Percentiles rank a stretch among this genome's conserved stretches.
Conservation (phyloP, 2,888 invertebrate species). For the Ametastegia equiseti region DNA sequence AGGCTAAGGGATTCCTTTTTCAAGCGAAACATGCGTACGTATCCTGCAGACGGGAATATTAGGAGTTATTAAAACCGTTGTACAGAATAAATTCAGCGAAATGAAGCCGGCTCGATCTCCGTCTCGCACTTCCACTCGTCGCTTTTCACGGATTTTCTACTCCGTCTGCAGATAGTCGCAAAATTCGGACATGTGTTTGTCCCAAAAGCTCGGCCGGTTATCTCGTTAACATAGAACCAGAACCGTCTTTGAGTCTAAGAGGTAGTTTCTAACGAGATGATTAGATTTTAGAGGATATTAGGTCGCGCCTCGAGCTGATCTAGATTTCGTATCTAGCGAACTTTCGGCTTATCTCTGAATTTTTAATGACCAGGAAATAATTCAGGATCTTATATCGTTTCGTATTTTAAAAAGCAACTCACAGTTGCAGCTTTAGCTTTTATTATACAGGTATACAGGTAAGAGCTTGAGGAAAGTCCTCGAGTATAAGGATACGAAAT, state of each 20-base stretch:
- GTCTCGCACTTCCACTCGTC: background rate
- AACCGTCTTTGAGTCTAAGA: conserved; percentile 5
- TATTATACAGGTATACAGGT: too few relatives aligned
- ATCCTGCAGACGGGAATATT: background rate
- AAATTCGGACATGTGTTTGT: background rate
- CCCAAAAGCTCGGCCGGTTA: conserved; percentile 14
- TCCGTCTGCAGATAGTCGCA: background rate
- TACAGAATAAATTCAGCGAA: background rate
- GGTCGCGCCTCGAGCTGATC: background rate
- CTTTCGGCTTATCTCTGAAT: background rate
- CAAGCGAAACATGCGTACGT: conserved; percentile 8
- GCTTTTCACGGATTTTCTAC: background rate
- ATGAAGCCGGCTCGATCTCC: background rate
- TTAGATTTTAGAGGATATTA: conserved; percentile 30
- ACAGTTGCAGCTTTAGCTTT: too few relatives aligned
- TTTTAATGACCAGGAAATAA: background rate
- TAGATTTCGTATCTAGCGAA: background rate
- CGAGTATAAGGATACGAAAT: background rate
- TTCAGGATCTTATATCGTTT: background rate
- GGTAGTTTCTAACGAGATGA: background rate
- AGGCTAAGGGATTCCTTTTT: background rate
- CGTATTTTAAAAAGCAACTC: background rate
- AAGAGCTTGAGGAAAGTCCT: background rate
- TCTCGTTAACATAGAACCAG: conserved; percentile 22
- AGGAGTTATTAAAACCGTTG: conserved; percentile 24